phyloP scores from a whole-genome alignment of 1,140 invertebrate genomes.

The Eumeta japonica region DNA sequence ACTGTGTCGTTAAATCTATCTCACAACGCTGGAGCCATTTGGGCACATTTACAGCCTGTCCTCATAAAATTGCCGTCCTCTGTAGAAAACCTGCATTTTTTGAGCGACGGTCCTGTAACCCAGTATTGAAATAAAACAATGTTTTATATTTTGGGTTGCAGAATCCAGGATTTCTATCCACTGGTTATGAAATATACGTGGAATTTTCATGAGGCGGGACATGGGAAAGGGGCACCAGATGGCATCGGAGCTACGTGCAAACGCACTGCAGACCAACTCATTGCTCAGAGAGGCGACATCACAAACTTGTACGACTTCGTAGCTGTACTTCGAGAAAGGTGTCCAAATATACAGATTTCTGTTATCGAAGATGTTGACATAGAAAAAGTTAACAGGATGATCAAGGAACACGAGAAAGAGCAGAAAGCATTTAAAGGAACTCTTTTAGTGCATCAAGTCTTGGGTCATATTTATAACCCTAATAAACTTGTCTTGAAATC shows the following conservation, averaged over 20 bases:
- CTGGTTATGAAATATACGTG: too few relatives aligned
- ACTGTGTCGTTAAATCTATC: conserved; percentile 11
- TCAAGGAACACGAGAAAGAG: too few relatives aligned
- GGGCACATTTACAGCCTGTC: conserved; percentile 12
- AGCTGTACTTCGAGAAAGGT: too few relatives aligned
- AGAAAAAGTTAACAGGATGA: too few relatives aligned
- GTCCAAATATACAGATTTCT: too few relatives aligned
- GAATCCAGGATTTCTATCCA: conserved; percentile 9
- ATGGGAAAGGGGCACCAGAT: too few relatives aligned
- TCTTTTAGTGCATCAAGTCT: too few relatives aligned
- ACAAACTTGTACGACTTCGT: conserved; percentile 9
- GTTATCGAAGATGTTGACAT: conserved; percentile 12
- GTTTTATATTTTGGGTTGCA: too few relatives aligned
- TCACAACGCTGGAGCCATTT: conserved; percentile 10
- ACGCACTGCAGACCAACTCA: conserved; percentile 7
- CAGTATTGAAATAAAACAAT: conserved; percentile 13
- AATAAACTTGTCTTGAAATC: too few relatives aligned
- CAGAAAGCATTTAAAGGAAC: too few relatives aligned
- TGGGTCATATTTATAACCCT: too few relatives aligned
- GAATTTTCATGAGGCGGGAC: conserved; percentile 14
- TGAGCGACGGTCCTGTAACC: conserved; percentile 14
- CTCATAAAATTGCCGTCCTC: conserved; percentile 2
- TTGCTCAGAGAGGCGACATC: conserved; percentile 8
- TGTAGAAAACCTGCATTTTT: conserved; percentile 11
- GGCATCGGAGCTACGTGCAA: conserved; percentile 11